These are phyloP conservation scores for Drosophila insularis DNA, from an alignment of 1,140 invertebrate genomes.

Conservation along the genomic window DNA sequence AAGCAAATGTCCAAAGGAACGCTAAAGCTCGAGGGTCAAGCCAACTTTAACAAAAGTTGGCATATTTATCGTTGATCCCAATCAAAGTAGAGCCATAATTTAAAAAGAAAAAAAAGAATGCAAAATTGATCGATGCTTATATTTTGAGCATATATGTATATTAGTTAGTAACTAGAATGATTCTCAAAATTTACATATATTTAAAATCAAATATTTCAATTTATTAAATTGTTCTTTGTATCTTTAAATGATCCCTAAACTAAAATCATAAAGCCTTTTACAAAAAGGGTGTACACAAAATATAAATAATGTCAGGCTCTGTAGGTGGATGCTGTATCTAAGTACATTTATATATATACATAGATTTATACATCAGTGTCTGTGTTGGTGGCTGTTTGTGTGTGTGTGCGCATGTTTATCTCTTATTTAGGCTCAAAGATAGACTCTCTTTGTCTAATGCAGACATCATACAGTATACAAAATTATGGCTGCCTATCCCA, in stretches of 20 bases:
- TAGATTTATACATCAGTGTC: conserved; percentile 4
- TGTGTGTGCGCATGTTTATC: conserved; percentile 41
- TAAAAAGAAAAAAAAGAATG: no score
- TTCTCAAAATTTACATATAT: no score
- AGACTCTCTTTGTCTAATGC: conserved; percentile 19
- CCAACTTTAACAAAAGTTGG: no score
- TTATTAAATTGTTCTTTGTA: no score
- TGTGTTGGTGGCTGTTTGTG: not conserved
- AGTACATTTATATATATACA: conserved; percentile 5
- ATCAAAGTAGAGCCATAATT: no score
- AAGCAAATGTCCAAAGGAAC: conserved; percentile 29
- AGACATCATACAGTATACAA: conserved; percentile 5
- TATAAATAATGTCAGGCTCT: conserved; percentile 48
- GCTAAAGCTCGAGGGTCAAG: no score
- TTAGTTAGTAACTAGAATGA: no score
- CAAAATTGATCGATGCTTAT: no score
- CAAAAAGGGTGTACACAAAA: not conserved
- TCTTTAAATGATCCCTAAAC: not conserved
- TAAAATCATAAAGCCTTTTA: not conserved
- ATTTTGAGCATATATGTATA: no score
- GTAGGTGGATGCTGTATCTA: conserved; percentile 33
- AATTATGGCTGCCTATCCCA: not conserved
- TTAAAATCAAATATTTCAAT: no score
- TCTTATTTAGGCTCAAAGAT: conserved; percentile 49
- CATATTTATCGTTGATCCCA: no score